Evolutionary conservation across 2,113 vertebrate genomes (phyloP).

Genomic region (Corapipo altera): DNA sequence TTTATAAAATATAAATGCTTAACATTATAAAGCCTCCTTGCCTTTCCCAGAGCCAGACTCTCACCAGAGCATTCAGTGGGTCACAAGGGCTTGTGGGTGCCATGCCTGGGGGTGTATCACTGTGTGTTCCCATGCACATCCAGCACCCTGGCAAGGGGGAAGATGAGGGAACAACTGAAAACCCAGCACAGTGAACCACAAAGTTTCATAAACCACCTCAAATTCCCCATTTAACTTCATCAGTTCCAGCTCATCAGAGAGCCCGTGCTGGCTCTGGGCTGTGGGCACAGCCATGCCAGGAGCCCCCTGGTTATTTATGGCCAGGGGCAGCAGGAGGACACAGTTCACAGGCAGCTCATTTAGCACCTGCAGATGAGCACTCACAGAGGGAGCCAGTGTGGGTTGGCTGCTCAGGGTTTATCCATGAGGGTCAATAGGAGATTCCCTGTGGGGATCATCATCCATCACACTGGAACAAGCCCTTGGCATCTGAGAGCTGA

Average conservation of each 20-base stretch:
- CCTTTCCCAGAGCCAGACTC: not conserved
- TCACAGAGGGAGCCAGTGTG: not conserved
- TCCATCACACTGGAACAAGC: not conserved
- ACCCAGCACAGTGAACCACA: too few relatives aligned
- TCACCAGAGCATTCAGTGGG: not conserved
- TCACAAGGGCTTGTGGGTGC: not conserved
- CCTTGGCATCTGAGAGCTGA: not conserved
- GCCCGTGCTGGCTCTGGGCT: not conserved
- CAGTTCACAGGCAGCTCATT: not conserved
- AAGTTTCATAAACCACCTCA: not conserved
- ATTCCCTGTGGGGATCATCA: not conserved
- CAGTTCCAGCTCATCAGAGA: not conserved
- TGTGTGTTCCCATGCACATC: not conserved
- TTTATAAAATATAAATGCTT: not conserved
- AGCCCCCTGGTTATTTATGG: not conserved
- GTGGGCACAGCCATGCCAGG: not conserved
- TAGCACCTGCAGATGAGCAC: not conserved
- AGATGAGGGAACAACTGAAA: not conserved
- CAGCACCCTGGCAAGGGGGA: not conserved
- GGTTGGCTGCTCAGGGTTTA: not conserved
- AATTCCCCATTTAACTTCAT: not conserved
- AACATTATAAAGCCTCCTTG: not conserved
- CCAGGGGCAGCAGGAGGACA: not conserved
- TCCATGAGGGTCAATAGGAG: not conserved
- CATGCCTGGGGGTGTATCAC: rapidly evolving